Base-by-base conservation (phyloP, 2,797 vertebrate species). In the Amblyopsis hoosieri region DNA sequence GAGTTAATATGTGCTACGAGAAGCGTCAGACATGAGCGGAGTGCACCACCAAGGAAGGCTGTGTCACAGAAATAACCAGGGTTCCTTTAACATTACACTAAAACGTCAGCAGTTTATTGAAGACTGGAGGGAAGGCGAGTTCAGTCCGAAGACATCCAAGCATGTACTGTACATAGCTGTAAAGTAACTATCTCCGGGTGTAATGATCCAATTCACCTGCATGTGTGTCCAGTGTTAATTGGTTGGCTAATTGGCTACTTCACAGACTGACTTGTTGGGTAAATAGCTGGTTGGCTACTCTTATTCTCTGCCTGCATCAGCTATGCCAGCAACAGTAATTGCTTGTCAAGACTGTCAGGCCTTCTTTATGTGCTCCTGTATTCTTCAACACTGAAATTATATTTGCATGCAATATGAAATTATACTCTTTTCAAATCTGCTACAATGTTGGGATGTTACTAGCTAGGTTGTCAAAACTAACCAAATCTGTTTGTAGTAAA, bases 371-470 rank as follows among this genome's bases (percentile, higher is more conserved):
- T 49, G 70, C 57, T 66, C 67, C 73, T 72, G 69, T 52, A 51
- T 68, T 66, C 62, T 12, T 65, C 4, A 64, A 80, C 69, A 85
- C 46, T 77, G 77, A 87, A 82, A 79, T 66, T 75, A 87, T 81
- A 83, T 83, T 84, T 83, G 82, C 79, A 76, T 74, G 69, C 57
- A 31, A 71, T 83, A 74, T 74, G 54, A 75, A 87, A 84, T 84
- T 73, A 76, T 78, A 56, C 56, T 54, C 67, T 66, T 76, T 75
- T 79, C 64, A 58, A 78, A 69, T 49, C 29, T 63, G 66, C 10
- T 1, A 17, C 54, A 54, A 23, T 53, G 42, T 59, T 65, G 66
- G 72, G 50, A 79, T 61, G 54, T 74, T 70, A 60, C 71, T 64
- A 59, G 53, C 57, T 7, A 67, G 74, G 57, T 64, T 71, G 82